Base-by-base conservation (phyloP, 1,140 invertebrate genomes). In the Heliconius himera region DNA sequence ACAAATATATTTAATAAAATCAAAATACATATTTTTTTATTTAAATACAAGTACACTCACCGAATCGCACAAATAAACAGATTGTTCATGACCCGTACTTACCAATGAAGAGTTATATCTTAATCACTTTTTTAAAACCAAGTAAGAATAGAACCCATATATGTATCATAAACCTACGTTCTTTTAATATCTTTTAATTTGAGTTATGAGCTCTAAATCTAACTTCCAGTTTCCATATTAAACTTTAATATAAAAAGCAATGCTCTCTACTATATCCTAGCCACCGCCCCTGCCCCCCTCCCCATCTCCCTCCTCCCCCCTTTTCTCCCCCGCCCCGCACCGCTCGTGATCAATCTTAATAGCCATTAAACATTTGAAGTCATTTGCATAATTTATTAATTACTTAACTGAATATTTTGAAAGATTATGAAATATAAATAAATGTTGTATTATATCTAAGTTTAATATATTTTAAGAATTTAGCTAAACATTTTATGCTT, bases 321-420 rank as follows among this genome's bases (percentile, higher is more conserved):
- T 2, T 6, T 3, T n/a, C 9, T 2, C 22, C 22, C 56, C n/a
- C 22, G 2, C 56, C 11, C 11, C 22, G 22, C 56, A 2, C n/a
- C 22, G 20, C 56, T 3, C 56, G 56, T 26, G 56, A 66, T 66
- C 56, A 66, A 66, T 66, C 56, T 66, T 66, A 16, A 66, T 66
- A 26, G 56, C 56, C 22, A 26, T 66, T 66, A 66, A 66, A 22
- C 56, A 66, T 66, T 22, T 66, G 13, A 66, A 66, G 56, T 9
- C 56, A 66, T 66, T 29, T 66, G 56, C 22, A 66, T 66, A 66
- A 66, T 66, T 66, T 66, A 66, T 29, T 66, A 66, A 66, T 66
- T 66, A 66, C 60, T 26, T 26, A 66, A 66, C 22, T 26, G 60
- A 66, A 66, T 66, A 29, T 66, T 66, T 66, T 66, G 26, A 66